A percentile compares a stretch with the other conserved stretches of the same genome.
phyloP scores from a whole-genome alignment of 2,113 vertebrate species.

The Mesocricetus auratus region DNA sequence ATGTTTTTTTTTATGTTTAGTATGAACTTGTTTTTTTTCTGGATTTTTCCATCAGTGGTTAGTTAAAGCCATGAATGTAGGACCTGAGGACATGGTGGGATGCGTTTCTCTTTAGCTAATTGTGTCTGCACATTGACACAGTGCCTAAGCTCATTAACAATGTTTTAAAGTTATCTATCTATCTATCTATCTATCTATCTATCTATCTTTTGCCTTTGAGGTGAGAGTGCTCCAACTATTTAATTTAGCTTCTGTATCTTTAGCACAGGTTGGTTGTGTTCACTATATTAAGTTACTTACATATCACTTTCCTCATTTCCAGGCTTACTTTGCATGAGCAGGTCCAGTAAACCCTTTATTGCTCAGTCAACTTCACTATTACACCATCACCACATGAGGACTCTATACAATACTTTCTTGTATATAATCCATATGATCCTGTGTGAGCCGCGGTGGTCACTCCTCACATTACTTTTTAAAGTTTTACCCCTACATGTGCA shows the following conservation, averaged over 20 bases:
- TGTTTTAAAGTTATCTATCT: neutral
- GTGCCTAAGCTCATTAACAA: no score
- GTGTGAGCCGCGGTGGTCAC: neutral
- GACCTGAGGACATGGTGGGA: neutral
- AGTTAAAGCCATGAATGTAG: neutral
- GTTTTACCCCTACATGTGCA: neutral
- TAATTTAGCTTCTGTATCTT: neutral
- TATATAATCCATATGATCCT: neutral
- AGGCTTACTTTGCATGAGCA: neutral
- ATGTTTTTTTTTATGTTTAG: no score
- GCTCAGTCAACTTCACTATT: neutral
- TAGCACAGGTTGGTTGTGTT: neutral
- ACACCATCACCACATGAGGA: neutral
- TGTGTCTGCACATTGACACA: neutral
- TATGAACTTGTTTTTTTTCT: neutral
- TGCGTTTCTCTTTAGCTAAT: neutral
- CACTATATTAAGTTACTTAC: neutral
- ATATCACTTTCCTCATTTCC: neutral
- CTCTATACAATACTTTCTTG: neutral
- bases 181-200: no score
- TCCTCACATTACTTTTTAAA: neutral
- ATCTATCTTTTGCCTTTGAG: neutral
- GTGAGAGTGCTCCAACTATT: neutral
- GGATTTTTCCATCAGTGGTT: neutral
- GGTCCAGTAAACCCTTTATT: neutral